Evolutionary conservation across 30 jellyfish, hydroid and myxozoan species (phyloP).

Genomic region (Hydractinia echinata): DNA sequence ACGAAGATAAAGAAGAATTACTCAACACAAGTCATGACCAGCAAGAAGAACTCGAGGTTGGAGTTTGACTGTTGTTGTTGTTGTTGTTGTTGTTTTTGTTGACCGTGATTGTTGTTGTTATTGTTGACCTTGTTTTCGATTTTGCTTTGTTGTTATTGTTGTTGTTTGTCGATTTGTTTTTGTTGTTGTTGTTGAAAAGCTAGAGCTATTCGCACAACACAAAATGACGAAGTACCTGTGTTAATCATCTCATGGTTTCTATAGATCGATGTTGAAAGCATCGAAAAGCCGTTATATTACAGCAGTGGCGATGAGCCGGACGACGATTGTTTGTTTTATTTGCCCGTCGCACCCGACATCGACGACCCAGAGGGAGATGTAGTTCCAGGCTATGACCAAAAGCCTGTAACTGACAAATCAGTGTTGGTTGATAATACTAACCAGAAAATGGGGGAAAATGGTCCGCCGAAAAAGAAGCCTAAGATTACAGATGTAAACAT

Average conservation of each 20-base stretch:
- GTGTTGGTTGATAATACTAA: neutral
- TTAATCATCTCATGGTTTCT: neutral
- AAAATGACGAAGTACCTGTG: no score
- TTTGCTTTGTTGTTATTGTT: neutral
- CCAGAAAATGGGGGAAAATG: neutral
- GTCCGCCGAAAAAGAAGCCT: conserved; percentile 57
- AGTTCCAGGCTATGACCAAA: conserved; percentile 29
- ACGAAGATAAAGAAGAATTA: conserved; percentile 83
- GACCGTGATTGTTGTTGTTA: neutral
- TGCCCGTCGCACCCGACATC: conserved; percentile 98
- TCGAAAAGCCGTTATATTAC: conserved; percentile 78
- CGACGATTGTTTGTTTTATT: conserved; percentile 65
- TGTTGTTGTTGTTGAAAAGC: no score
- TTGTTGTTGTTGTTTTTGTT: neutral
- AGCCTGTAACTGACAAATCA: neutral
- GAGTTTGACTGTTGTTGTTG: neutral
- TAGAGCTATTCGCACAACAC: no score
- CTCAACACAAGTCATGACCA: conserved; percentile 47
- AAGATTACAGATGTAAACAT: conserved; percentile 65
- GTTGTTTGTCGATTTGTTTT: no score
- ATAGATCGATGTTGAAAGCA: conserved; percentile 78
- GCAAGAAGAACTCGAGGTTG: conserved; percentile 54
- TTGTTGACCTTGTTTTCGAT: neutral
- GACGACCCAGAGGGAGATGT: conserved; percentile 88
- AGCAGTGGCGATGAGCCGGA: conserved; percentile 94